These are phyloP conservation scores for Drosophila nannoptera DNA, from an alignment of 1,140 invertebrate species.

Conservation along the genomic window DNA sequence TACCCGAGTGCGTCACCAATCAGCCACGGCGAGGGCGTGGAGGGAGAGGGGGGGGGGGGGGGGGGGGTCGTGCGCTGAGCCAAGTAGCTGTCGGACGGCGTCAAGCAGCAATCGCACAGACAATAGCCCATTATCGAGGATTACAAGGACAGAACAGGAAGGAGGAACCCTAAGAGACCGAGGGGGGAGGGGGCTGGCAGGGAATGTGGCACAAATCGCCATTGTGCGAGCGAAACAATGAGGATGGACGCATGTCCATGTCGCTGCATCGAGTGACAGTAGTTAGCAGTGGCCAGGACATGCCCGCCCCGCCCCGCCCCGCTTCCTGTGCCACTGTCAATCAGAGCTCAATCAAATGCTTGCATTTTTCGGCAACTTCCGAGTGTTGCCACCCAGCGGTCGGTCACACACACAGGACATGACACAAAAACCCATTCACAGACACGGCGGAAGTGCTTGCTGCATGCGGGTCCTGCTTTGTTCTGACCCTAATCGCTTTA, in stretches of 20 bases:
- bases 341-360: conserved; percentile 71
- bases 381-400: conserved; percentile 44
- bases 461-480: conserved; percentile 42
- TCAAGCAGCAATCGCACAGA: conserved; percentile 52
- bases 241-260: conserved; percentile 44
- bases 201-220: conserved; percentile 49
- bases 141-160: conserved; percentile 57
- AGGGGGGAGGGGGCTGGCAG: conserved; percentile 15
- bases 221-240: conserved; percentile 52
- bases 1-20: conserved; percentile 43
- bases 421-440: conserved; percentile 39
- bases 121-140: conserved; percentile 69
- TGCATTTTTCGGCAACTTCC: conserved; percentile 69
- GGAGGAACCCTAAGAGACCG: neutral
- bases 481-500: conserved; percentile 74
- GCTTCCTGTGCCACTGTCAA: conserved; percentile 54
- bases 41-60: neutral
- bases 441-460: conserved; percentile 31
- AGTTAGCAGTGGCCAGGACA: neutral
- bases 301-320: neutral
- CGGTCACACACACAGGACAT: conserved; percentile 23
- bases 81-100: conserved; percentile 28
- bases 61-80: conserved; percentile 14
- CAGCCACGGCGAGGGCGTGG: conserved; percentile 7
- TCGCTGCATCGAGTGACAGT: conserved; percentile 61